These are phyloP conservation scores for Chrysaora quinquecirrha DNA, from an alignment of 30 jellyfish, hydroid and myxozoan genomes.

Conservation along the genomic window DNA sequence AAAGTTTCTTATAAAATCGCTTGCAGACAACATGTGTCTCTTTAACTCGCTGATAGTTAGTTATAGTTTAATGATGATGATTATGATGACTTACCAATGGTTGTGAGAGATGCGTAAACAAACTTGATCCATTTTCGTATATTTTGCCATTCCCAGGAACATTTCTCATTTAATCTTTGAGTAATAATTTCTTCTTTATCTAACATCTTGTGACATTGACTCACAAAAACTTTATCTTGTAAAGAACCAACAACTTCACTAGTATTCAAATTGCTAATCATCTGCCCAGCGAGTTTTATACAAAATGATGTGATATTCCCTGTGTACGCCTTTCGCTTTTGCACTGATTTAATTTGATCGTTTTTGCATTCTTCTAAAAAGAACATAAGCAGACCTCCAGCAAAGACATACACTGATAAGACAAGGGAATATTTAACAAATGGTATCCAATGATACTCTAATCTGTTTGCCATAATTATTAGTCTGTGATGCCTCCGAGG, in stretches of 20 bases:
- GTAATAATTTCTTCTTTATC: background rate
- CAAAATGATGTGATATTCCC: constrained; percentile 52
- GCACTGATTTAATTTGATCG: background rate
- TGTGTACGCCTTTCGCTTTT: background rate
- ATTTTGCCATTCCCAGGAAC: constrained; percentile 55
- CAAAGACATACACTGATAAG: constrained; percentile 44
- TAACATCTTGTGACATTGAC: constrained; percentile 12
- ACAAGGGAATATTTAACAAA: constrained; percentile 54
- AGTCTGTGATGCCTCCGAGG: too few species aligned
- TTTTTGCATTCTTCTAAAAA: constrained; percentile 54
- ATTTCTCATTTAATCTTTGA: background rate
- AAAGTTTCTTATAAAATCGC: too few species aligned
- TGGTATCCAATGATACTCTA: constrained; percentile 58
- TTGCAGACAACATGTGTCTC: too few species aligned
- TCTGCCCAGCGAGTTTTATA: background rate
- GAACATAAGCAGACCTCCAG: constrained; percentile 51
- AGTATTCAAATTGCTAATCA: constrained; percentile 1
- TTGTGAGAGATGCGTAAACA: constrained; percentile 50
- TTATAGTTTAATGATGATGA: too few species aligned
- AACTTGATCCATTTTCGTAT: constrained; percentile 58
- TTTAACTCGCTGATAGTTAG: too few species aligned
- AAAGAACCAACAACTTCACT: background rate
- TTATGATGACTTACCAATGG: constrained; percentile 64
- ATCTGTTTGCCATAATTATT: constrained; percentile 44
- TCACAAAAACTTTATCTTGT: background rate